Evolutionary conservation across 2,113 vertebrate genomes (phyloP).

Genomic region (Rhynchopsitta pachyrhyncha): DNA sequence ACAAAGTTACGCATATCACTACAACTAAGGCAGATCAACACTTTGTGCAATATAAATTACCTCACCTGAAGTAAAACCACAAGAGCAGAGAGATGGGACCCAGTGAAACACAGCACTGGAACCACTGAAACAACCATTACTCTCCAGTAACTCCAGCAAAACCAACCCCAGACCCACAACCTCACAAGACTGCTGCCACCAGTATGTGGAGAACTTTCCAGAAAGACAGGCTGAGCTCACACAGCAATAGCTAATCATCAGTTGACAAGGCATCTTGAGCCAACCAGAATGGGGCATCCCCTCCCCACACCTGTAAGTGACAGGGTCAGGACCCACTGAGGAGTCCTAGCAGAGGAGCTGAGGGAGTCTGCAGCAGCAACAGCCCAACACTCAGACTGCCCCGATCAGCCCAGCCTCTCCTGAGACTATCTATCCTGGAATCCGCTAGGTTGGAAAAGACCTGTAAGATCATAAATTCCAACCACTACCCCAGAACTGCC

Average conservation of each 20-base stretch:
- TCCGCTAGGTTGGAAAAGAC: neutral
- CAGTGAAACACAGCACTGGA: rapidly evolving
- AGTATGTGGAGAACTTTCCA: neutral
- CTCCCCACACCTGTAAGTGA: neutral
- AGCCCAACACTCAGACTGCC: rapidly evolving
- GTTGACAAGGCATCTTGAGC: rapidly evolving
- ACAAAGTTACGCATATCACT: neutral
- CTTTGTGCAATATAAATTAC: neutral
- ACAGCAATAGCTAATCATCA: neutral
- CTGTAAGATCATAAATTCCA: neutral
- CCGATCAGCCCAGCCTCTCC: neutral
- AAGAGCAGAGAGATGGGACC: neutral
- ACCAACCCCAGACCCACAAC: rapidly evolving
- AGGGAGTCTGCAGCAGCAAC: neutral
- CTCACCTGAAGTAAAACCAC: neutral
- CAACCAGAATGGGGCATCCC: neutral
- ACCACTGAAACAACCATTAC: rapidly evolving
- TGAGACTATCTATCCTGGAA: neutral
- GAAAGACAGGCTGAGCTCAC: too few species aligned
- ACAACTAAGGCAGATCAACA: neutral
- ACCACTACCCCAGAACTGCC: neutral
- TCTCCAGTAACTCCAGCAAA: rapidly evolving
- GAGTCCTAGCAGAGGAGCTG: neutral
- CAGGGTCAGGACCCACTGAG: rapidly evolving
- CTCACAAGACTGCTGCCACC: neutral